Conservation (phyloP, 2,888 invertebrate species). For the Dynastes maya region DNA sequence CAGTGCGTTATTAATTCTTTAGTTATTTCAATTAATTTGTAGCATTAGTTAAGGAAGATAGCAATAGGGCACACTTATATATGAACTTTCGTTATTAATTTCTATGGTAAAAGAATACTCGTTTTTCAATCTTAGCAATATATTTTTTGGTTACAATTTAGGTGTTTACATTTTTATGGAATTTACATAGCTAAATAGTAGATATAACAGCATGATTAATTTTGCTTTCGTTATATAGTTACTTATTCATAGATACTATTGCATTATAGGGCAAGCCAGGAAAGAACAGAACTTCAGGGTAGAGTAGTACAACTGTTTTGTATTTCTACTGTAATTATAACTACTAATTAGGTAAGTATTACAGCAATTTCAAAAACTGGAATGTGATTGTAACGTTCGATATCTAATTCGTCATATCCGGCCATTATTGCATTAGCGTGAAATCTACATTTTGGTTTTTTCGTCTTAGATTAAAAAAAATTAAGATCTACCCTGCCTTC, state of each 20-base stretch:
- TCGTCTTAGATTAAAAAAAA: not conserved
- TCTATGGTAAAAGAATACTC: not conserved
- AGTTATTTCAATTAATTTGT: no score
- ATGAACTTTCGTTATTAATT: not conserved
- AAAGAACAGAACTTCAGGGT: constrained; percentile 18
- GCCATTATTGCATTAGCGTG: not conserved
- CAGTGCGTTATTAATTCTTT: no score
- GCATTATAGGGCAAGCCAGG: constrained; percentile 15
- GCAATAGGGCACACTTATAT: no score
- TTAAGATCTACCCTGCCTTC: constrained; percentile 1
- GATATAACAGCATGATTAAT: constrained; percentile 17
- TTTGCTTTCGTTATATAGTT: constrained; percentile 1
- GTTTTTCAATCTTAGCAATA: constrained; percentile 2
- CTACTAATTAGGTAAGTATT: not conserved
- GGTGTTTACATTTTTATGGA: constrained; percentile 31
- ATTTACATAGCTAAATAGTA: constrained; percentile 19
- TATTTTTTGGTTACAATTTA: constrained; percentile 24
- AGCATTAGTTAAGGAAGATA: no score
- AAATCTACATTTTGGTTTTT: not conserved
- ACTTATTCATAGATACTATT: constrained; percentile 19
- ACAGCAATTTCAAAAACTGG: constrained; percentile 13
- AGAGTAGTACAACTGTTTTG: not conserved
- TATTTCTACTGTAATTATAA: not conserved
- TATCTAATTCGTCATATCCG: not conserved
- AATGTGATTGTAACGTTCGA: constrained; percentile 4